phyloP scores from a whole-genome alignment of 2,797 vertebrate genomes.

The Phataginus tricuspis region DNA sequence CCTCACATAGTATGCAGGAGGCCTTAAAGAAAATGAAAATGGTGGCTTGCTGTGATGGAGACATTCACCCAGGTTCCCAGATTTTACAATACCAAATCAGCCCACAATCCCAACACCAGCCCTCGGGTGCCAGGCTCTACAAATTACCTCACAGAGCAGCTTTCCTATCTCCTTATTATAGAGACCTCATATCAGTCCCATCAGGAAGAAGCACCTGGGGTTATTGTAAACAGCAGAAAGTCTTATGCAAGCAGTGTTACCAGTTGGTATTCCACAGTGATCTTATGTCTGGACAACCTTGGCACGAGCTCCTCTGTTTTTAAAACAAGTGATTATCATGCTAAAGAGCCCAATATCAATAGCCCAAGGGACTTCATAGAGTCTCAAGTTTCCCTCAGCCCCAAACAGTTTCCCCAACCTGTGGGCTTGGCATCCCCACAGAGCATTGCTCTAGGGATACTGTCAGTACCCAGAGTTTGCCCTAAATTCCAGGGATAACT shows the following conservation, averaged over 20 bases:
- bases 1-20: neutral
- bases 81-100: neutral
- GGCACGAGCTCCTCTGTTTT: neutral
- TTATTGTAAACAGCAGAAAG: neutral
- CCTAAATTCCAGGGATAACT: neutral
- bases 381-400: neutral
- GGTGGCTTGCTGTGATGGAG: neutral
- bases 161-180: neutral
- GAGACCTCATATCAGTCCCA: neutral
- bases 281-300: neutral
- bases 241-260: neutral
- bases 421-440: too few relatives aligned
- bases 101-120: neutral
- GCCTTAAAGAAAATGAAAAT: neutral
- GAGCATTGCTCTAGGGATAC: too few relatives aligned
- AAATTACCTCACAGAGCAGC: neutral
- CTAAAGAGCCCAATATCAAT: neutral
- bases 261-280: neutral
- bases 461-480: neutral
- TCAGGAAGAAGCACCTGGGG: neutral
- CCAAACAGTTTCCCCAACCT: neutral
- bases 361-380: neutral
- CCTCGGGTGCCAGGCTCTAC: neutral
- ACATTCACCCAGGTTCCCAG: neutral
- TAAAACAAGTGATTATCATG: neutral